Base-by-base conservation (phyloP, 64 coral and sea anemone genomes). In the Platygyra sinensis region DNA sequence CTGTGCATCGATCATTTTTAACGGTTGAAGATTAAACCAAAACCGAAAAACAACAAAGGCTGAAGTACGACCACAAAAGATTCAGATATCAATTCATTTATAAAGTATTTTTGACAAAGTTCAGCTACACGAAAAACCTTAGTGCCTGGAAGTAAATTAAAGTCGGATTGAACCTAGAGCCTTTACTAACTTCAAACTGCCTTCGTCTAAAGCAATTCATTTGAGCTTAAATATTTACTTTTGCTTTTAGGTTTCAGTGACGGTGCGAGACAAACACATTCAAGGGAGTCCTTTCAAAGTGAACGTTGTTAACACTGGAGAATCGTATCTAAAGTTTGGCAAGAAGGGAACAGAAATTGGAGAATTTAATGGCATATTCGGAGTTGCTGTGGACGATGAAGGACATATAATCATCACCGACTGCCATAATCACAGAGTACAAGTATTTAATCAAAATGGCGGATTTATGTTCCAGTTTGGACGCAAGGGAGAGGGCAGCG, bases 271-370 rank as follows among this genome's bases (percentile, higher is more conserved):
- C 88, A 95, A 99, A 67, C 97, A 99, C 86, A 95, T 99, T 14
- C 97, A 99, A 89, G 97, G 97, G 77, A 99, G 97, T 62, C 97
- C 97, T 30, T 99, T 96, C 59, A 96, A 89, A 89, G 97, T 99
- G 0, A 95, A 99, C 24, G 97, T 95, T 10, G 87, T 94, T 42
- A 93, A 92, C 72, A 89, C 88, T 62, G 97, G 97, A 3, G 97
- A 95, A 82, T 86, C 94, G 2, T 96, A 93, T 67, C 87, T 99
- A 30, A 95, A 93, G 60, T 99, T 99, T 85, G 97, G 97, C 14
- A 91, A 86, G 87, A 99, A 99, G 20, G 97, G 97, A 38, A 87
- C 79, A n/a, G 91, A 99, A 67, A 94, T 93, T 7, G 94, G 91
- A 12, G 97, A 99, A 72, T 99, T 99, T 31, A 99, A 99, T 78